Percentiles rank a stretch among this genome's conserved stretches.
phyloP scores from a whole-genome alignment of 2,888 invertebrate species.

The Dryomyza anilis region DNA sequence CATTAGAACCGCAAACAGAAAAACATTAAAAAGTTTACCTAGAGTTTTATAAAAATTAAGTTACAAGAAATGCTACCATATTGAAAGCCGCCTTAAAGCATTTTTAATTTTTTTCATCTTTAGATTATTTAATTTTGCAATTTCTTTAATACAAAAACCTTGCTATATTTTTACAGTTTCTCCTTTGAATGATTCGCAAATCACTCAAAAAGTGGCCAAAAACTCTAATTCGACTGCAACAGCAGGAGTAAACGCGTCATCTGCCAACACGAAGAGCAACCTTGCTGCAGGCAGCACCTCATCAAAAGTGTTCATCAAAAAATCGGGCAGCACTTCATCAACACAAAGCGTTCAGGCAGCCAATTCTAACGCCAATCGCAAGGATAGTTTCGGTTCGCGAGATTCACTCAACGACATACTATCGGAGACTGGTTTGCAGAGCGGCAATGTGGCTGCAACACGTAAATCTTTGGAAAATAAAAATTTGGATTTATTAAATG shows the following conservation, averaged over 20 bases:
- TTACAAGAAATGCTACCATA: too few relatives aligned
- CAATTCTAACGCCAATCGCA: slow-evolving; percentile 41
- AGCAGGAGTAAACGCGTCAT: slow-evolving; percentile 37
- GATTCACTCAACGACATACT: slow-evolving; percentile 60
- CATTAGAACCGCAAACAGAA: too few relatives aligned
- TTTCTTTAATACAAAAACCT: background rate
- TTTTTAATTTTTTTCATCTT: too few relatives aligned
- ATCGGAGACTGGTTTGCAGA: slow-evolving; percentile 56
- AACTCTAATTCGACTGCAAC: background rate
- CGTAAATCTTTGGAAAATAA: slow-evolving; percentile 64
- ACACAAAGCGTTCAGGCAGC: slow-evolving; percentile 41
- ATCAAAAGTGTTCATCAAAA: slow-evolving; percentile 48
- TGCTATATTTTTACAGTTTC: slow-evolving; percentile 44
- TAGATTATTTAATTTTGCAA: too few relatives aligned
- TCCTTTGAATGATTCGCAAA: slow-evolving; percentile 48
- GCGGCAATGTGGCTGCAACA: slow-evolving; percentile 64
- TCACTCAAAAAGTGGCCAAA: slow-evolving; percentile 22
- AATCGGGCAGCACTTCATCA: slow-evolving; percentile 50
- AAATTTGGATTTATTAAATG: slow-evolving; percentile 53
- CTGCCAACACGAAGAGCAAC: slow-evolving; percentile 8
- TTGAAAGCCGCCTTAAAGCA: too few relatives aligned
- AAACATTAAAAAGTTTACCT: too few relatives aligned
- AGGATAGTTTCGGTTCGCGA: slow-evolving; percentile 60
- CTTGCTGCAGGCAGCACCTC: slow-evolving; percentile 46
- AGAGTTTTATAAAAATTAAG: too few relatives aligned